Base-by-base conservation (phyloP, 1,140 invertebrate species). In the Drosophila hydei region DNA sequence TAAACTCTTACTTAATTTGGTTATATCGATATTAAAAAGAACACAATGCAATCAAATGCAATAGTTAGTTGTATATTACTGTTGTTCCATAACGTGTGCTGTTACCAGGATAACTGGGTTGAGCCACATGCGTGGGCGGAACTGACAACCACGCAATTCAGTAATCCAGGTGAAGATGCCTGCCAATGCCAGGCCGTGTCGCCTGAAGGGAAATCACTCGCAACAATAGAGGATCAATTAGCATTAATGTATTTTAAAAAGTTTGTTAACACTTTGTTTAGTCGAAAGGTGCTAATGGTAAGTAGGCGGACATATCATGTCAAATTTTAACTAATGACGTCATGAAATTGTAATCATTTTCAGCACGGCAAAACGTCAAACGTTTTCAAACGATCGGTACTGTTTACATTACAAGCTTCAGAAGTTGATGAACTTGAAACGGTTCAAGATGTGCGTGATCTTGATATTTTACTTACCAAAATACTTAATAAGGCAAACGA, bases 181-280 rank as follows among this genome's bases (percentile, higher is more conserved):
- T 79, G 72, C 38, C 30, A 52, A 40, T 77, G 76, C 21, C 64
- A 36, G 16, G 55, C 40, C 18, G 38, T 21, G 12, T 3, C 12
- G 30, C 47, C 42, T 21, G 30, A 43, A 11, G 58, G 54, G 0
- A 56, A 48, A 16, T 65, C 78, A 30, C 50, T 56, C 4, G 75
- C 52, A 21, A 45, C 48, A 9, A n/a, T 62, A 4, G 71, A 77
- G 21, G 81, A 91, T 47, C 76, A 55, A 25, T 40, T 79, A 7
- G 71, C 89, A 12, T 60, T 91, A 14, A 77, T 52, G 8, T 89
- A 89, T 60, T 91, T 88, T 51, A 89, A 72, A 48, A 91, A 89
- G 47, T 88, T 91, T 51, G 70, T 75, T 8, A 83, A 63, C 19
- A 18, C 58, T 1, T 27, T 91, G 16, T 91, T 91, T 33, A 76